These are phyloP conservation scores for Drosophila erecta DNA, from an alignment of 1,140 invertebrate genomes.

Conservation along the genomic window DNA sequence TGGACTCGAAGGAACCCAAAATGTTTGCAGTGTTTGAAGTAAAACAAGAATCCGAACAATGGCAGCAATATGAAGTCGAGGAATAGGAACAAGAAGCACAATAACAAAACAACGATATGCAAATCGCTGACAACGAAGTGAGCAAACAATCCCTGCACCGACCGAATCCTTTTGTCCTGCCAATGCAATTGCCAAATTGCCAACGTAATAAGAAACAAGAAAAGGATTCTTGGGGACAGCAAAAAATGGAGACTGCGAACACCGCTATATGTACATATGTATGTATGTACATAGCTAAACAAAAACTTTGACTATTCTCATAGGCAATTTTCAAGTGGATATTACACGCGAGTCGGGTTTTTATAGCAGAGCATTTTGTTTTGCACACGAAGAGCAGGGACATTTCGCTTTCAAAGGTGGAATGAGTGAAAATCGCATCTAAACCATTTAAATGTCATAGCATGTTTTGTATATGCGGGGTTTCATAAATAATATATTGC, in stretches of 20 bases:
- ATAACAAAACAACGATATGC: slow-evolving; percentile 57
- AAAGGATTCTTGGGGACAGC: slow-evolving; percentile 25
- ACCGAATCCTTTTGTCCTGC: slow-evolving; percentile 39
- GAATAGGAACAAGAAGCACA: slow-evolving; percentile 36
- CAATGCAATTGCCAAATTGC: slow-evolving; percentile 49
- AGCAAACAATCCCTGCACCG: slow-evolving; percentile 40
- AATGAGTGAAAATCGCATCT: no score
- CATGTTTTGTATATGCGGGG: no score
- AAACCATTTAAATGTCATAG: no score
- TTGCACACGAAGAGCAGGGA: no score
- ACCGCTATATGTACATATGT: neutral
- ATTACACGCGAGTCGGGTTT: slow-evolving; percentile 1
- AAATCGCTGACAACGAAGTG: slow-evolving; percentile 56
- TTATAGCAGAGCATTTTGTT: neutral
- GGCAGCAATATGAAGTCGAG: slow-evolving; percentile 34
- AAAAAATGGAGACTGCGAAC: neutral
- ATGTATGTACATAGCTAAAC: slow-evolving; percentile 8
- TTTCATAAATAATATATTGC: neutral
- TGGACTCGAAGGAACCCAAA: no score
- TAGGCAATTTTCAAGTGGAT: slow-evolving; percentile 25
- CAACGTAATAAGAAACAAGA: slow-evolving; percentile 46
- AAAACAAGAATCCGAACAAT: slow-evolving; percentile 41
- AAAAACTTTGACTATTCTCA: slow-evolving; percentile 28
- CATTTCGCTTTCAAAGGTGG: no score
- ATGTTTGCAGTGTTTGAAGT: neutral